phyloP scores from a whole-genome alignment of 2,113 vertebrate species.

The Polypterus senegalus region DNA sequence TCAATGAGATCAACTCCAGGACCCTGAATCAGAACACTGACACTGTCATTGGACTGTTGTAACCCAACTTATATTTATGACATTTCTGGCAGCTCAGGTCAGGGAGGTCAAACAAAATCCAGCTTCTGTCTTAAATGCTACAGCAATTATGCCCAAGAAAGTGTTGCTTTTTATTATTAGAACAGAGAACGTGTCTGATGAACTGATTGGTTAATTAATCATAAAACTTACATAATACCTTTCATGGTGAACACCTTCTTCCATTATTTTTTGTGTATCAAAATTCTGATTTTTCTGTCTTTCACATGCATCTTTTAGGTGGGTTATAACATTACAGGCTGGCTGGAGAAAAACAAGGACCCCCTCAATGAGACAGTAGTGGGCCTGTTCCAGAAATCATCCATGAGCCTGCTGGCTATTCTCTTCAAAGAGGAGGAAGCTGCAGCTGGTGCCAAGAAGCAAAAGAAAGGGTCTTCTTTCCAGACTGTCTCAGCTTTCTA shows the following conservation, averaged over 20 bases:
- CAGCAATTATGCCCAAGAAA: too few species aligned
- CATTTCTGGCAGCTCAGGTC: too few species aligned
- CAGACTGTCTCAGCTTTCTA: conserved; percentile 28
- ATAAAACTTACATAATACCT: too few species aligned
- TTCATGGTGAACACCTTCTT: neutral
- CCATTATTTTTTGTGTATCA: neutral
- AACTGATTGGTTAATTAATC: too few species aligned
- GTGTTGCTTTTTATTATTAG: too few species aligned
- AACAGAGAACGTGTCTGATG: too few species aligned
- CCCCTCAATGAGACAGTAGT: conserved; percentile 24
- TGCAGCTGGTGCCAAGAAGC: conserved; percentile 26
- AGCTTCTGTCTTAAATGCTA: too few species aligned
- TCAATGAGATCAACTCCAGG: too few species aligned
- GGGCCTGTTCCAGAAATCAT: conserved; percentile 30
- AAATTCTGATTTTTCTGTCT: neutral
- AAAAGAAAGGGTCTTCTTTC: conserved; percentile 27
- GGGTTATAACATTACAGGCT: conserved; percentile 24
- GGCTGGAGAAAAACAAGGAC: conserved; percentile 34
- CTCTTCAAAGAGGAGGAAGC: conserved; percentile 33
- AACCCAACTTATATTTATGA: too few species aligned
- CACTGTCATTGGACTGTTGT: too few species aligned
- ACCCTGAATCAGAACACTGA: too few species aligned
- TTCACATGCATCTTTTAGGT: conserved; percentile 10
- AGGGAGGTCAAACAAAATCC: too few species aligned
- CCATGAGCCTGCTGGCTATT: neutral